Base-by-base conservation (phyloP, 2,888 invertebrate genomes). In the Drosophila fulvimacula region DNA sequence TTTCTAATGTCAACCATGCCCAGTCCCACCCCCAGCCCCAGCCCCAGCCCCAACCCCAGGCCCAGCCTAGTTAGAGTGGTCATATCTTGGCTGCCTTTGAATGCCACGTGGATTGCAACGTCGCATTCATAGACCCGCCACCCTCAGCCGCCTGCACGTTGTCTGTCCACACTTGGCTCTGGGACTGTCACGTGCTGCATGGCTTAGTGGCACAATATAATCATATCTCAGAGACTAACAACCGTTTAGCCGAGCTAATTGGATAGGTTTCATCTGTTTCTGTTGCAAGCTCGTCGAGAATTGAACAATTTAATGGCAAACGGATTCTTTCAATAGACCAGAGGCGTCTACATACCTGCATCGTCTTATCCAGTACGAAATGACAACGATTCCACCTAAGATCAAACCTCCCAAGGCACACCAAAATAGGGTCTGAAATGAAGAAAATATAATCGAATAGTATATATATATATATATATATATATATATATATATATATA, bases 321-420 rank as follows among this genome's bases (percentile, higher is more conserved):
- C 2, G 32, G n/a, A 52, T 66, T 46, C 30, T 5, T 30, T 7
- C 1, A 41, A 2, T 5, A 34, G n/a, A 7, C 24, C 4, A 48
- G 21, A 21, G 39, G n/a, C 19, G 15, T 34, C 67, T 68, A 83
- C 88, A 88, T 92, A 93, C 93, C 93, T 93, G 93, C 93, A 93
- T 93, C 92, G 89, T 92, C 91, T 88, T 90, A 93, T 92, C 93
- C 93, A 93, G 73, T 92, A 93, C 79, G 93, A 92, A 76, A 93
- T 92, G 71, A 91, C 92, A 80, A 92, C 91, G 78, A 93, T 91
- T 74, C 91, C 91, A 73, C 91, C 92, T 83, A 93, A 87, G 81
- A 92, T 81, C 67, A 93, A 83, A 78, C 91, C 92, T 80, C 92
- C 93, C 71, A 93, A 89, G 87, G 91, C 91, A 91, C 93, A 93